Evolutionary conservation across 2,797 vertebrate species (phyloP).

Genomic region (Jordanella pulchra): DNA sequence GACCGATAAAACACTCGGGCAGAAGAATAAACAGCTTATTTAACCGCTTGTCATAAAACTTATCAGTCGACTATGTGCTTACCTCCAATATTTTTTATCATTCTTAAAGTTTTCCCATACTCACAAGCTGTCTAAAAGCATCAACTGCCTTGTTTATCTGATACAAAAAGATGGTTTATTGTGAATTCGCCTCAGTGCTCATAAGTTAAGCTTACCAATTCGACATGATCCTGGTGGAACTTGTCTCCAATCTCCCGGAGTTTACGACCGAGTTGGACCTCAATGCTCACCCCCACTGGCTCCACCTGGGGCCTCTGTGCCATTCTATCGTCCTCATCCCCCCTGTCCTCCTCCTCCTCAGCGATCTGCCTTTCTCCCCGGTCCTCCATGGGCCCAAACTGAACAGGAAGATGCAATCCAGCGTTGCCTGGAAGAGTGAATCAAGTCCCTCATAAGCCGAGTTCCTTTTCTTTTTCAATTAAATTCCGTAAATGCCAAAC

Average conservation of each 20-base stretch:
- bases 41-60: not conserved
- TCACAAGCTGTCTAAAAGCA: not conserved
- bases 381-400: slow-evolving; percentile 75
- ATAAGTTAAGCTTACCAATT: slow-evolving; percentile 73
- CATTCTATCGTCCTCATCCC: slow-evolving; percentile 64
- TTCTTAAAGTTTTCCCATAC: not conserved
- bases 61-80: not conserved
- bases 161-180: not conserved
- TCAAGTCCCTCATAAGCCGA: slow-evolving; percentile 34
- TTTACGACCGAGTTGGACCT: slow-evolving; percentile 81
- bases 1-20: not conserved
- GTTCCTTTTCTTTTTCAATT: slow-evolving; percentile 13
- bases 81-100: not conserved
- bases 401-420: slow-evolving; percentile 76
- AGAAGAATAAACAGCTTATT: not conserved
- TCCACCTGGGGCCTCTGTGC: slow-evolving; percentile 58
- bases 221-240: slow-evolving; percentile 82
- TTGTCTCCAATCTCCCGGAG: slow-evolving; percentile 84
- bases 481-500: slow-evolving; percentile 3
- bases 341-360: slow-evolving; percentile 56
- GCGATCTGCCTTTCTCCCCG: slow-evolving; percentile 62
- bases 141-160: not conserved
- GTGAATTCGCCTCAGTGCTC: slow-evolving; percentile 5
- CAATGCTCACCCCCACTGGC: slow-evolving; percentile 62
- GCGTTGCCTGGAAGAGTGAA: slow-evolving; percentile 70